Conservation (phyloP, 2,113 vertebrate species). For the Dicrurus megarhynchus region DNA sequence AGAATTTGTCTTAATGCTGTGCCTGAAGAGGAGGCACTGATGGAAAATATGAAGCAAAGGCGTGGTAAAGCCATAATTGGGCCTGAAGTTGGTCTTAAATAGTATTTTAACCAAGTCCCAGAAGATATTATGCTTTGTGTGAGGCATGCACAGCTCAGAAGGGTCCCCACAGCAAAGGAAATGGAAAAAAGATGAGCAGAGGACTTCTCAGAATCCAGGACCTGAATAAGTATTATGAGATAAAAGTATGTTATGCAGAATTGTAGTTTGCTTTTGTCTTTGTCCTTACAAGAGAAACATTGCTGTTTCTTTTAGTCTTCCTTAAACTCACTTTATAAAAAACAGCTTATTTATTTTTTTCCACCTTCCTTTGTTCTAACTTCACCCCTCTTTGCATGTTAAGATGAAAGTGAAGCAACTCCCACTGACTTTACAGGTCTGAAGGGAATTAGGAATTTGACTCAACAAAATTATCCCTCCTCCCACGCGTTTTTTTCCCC, state of each 20-base stretch:
- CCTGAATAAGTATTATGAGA: background rate
- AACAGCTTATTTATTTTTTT: background rate
- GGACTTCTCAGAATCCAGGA: background rate
- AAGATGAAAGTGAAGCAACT: constrained; percentile 34
- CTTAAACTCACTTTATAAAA: background rate
- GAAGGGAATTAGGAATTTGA: constrained; percentile 24
- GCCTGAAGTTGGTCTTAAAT: background rate
- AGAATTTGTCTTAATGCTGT: background rate
- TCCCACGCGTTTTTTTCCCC: background rate
- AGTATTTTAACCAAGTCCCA: background rate
- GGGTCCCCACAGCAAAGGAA: background rate
- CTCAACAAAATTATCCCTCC: background rate
- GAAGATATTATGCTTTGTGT: background rate
- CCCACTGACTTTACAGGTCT: constrained; percentile 21
- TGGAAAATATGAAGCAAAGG: background rate
- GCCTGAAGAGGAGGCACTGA: background rate
- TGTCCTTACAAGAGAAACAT: background rate
- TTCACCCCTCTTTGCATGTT: background rate
- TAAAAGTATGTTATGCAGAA: background rate
- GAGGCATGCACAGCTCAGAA: background rate
- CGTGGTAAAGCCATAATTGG: background rate
- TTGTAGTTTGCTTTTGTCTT: background rate
- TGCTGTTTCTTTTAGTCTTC: background rate
- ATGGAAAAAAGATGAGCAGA: background rate
- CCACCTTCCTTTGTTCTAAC: background rate